Evolutionary conservation across 2,888 invertebrate species (phyloP), one percentile per base, ranked within the genome.

Genomic region (Anodontia alba): DNA sequence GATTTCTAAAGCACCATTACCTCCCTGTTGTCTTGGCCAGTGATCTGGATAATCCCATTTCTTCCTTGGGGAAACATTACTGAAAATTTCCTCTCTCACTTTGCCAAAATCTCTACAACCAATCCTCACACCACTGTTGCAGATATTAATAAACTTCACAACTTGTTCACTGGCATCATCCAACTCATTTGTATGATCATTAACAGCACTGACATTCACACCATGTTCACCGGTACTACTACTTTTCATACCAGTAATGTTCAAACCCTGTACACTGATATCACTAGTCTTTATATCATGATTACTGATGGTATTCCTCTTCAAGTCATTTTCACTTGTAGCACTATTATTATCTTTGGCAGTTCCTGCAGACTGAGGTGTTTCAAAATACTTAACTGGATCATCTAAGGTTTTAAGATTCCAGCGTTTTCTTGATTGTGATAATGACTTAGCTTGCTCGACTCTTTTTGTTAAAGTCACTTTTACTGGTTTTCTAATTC

Each of bases 41-140:
- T 70, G 54, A 49, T 81, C 78, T 20, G 83, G 83, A 20, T 81
- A 42, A 17, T 78, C 69, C 86, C 86, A 86, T 73, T 80, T 83
- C 43, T 81, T 83, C 29, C 86, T 72, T 42, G 68, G 73, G 2
- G 66, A 57, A 29, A 23, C 17, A 49, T 46, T 54, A 26, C 26
- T n/a, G 5, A 26, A 26, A 54, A 20, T n/a, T 26, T 26, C 26
- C 12, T 42, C n/a, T 54, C 15, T 54, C 15, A 26, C 23, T 26
- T 54, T 23, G 23, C 23, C 23, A 54, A 23, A 26, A 20, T 26
- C 54, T 26, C n/a, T 26, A 54, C 23, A 23, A 54, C 26, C 54
- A 26, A 10, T 5, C 23, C 26, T 54, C 54, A 26, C 5, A 20
- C 23, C 46, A 12, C 10, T 8, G 3, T 3, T 46, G 15, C 3